These are phyloP conservation scores for Andrena flavipes DNA, from an alignment of 2,888 invertebrate genomes.

Conservation along the genomic window DNA sequence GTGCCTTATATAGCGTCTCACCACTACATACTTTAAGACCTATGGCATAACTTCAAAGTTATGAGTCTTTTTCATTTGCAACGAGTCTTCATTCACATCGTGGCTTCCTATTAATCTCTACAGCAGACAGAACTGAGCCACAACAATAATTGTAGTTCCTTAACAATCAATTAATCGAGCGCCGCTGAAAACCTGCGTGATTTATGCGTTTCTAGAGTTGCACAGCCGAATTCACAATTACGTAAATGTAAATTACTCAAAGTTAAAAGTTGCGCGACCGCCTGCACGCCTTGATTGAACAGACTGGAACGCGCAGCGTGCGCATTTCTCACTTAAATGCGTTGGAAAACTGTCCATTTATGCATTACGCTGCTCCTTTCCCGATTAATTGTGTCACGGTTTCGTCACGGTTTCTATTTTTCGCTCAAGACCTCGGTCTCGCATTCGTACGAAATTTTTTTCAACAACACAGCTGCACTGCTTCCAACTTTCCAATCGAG, in stretches of 20 bases:
- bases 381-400: conserved; percentile 48
- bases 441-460: conserved; percentile 1
- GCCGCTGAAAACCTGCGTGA: conserved; percentile 19
- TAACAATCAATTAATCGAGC: conserved; percentile 9
- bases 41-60: no score
- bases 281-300: conserved; percentile 14
- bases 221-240: conserved; percentile 29
- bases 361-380: conserved; percentile 23
- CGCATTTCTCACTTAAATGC: conserved; percentile 36
- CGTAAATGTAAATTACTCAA: conserved; percentile 62
- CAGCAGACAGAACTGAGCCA: not conserved
- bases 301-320: conserved; percentile 20
- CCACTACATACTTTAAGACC: no score
- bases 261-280: conserved; percentile 50
- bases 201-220: conserved; percentile 10
- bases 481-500: conserved; percentile 9
- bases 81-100: no score
- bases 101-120: no score
- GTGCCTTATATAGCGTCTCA: no score
- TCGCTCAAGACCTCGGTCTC: not conserved
- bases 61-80: no score
- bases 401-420: conserved; percentile 33
- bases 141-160: not conserved
- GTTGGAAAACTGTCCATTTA: conserved; percentile 24
- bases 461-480: not conserved